Evolutionary conservation across 2,113 vertebrate genomes (phyloP), one percentile per base, ranked within the genome.

Genomic region (Furnarius figulus): DNA sequence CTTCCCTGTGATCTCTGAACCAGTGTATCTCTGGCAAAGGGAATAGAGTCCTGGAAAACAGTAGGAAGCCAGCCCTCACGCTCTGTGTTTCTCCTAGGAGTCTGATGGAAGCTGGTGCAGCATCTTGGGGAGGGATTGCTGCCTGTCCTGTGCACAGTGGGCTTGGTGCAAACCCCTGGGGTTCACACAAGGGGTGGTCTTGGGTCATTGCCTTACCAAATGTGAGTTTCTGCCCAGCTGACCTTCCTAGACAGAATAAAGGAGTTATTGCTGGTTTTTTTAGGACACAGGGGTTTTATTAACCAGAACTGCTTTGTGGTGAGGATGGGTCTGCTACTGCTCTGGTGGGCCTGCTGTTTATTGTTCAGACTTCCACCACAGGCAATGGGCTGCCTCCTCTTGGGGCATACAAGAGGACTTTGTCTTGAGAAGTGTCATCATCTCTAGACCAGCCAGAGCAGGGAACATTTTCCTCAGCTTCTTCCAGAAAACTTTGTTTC

Each of bases 151-250:
- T 42, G 50, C 22, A 8, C 1, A 1, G 24, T 22, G 67, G 20
- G 30, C 6, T 4, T 19, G 50, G 31, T 56, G 37, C 1, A 4
- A 49, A 12, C 13, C 30, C 25, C 75, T 0, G 8, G 27, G 35
- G 50, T 27, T 31, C 31, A 24, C 14, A 7, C 3, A 13, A 40
- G 4, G n/a, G 6, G 12, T 55, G 42, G 30, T 14, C 31, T 40
- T 53, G 44, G 25, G 25, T 47, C 73, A 62, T 49, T 12, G 21
- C 62, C 62, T 82, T 35, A 14, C n/a, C 50, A 37, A 14, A 52
- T 23, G 18, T 18, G 65, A 88, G 21, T 0, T 86, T 25, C 52
- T 71, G 59, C 61, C 63, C 50, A 21, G 5, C 33, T 44, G 61
- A 30, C 42, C 39, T 63, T 61, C 53, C 39, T 21, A 18, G 49